phyloP scores from a whole-genome alignment of 2,888 invertebrate genomes.

The Apodemia hepburni region DNA sequence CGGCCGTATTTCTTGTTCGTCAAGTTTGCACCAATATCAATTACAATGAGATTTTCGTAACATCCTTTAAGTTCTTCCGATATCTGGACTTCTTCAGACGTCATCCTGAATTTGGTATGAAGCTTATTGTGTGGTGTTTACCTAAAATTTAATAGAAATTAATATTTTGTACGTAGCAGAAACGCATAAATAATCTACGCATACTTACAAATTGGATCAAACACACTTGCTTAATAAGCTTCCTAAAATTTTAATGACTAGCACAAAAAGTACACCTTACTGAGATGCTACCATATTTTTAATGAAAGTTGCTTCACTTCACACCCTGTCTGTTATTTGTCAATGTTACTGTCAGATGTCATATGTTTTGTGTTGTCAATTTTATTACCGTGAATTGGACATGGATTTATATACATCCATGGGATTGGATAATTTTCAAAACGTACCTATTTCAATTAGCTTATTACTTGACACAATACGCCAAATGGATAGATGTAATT shows the following conservation, averaged over 20 bases:
- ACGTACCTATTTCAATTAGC: too few species aligned
- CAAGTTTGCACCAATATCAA: slow-evolving; percentile 95
- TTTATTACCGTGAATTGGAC: too few species aligned
- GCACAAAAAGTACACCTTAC: slow-evolving; percentile 62
- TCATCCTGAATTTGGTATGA: slow-evolving; percentile 68
- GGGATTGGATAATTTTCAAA: too few species aligned
- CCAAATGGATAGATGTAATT: too few species aligned
- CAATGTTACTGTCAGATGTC: slow-evolving; percentile 1
- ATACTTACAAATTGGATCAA: slow-evolving; percentile 75
- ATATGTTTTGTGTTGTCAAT: not conserved
- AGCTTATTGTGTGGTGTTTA: slow-evolving; percentile 77
- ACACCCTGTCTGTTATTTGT: not conserved
- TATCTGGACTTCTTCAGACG: slow-evolving; percentile 74
- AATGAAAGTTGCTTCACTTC: slow-evolving; percentile 31
- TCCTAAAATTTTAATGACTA: slow-evolving; percentile 62
- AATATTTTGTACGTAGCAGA: not conserved
- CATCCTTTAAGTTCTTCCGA: slow-evolving; percentile 85
- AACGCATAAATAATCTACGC: slow-evolving; percentile 20
- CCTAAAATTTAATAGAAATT: slow-evolving; percentile 41
- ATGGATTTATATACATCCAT: too few species aligned
- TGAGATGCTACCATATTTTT: slow-evolving; percentile 77
- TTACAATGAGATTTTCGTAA: slow-evolving; percentile 94
- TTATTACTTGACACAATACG: too few species aligned
- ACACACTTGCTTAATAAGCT: slow-evolving; percentile 77
- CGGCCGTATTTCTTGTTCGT: slow-evolving; percentile 96